Percentiles rank a stretch among this genome's conserved stretches.
Conservation (phyloP, 2,797 vertebrate species). For the Gallinago stenura region DNA sequence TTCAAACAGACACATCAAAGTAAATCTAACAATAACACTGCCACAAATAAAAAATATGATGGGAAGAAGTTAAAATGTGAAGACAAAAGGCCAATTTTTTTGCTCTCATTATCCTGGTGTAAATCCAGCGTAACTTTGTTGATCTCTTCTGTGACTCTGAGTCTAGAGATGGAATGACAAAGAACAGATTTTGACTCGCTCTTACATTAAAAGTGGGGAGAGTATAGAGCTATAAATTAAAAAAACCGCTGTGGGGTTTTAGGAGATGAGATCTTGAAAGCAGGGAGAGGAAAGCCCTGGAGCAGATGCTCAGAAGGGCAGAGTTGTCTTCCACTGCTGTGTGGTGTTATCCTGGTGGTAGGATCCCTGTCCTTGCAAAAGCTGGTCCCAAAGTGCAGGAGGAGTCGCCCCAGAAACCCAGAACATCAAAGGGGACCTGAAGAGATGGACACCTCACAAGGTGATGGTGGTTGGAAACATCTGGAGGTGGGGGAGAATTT, state of each 20-base stretch:
- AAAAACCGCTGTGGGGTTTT: neutral
- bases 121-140: neutral
- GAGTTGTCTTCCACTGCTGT: neutral
- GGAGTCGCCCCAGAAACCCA: neutral
- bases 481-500: neutral
- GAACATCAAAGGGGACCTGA: neutral
- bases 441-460: neutral
- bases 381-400: neutral
- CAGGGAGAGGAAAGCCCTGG: neutral
- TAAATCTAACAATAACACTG: slow-evolving; percentile 57
- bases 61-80: slow-evolving; percentile 29
- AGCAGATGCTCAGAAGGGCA: neutral
- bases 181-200: slow-evolving; percentile 1
- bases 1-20: slow-evolving; percentile 65
- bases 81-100: slow-evolving; percentile 6
- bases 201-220: neutral
- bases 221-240: neutral
- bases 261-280: slow-evolving; percentile 21
- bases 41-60: slow-evolving; percentile 50
- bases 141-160: neutral
- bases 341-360: neutral
- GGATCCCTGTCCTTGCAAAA: fast-evolving
- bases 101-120: neutral
- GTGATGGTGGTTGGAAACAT: fast-evolving
- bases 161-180: slow-evolving; percentile 11